Evolutionary conservation across 1,140 invertebrate species (phyloP), one percentile per base, ranked within the genome.

Genomic region (Zaprionus davidi): DNA sequence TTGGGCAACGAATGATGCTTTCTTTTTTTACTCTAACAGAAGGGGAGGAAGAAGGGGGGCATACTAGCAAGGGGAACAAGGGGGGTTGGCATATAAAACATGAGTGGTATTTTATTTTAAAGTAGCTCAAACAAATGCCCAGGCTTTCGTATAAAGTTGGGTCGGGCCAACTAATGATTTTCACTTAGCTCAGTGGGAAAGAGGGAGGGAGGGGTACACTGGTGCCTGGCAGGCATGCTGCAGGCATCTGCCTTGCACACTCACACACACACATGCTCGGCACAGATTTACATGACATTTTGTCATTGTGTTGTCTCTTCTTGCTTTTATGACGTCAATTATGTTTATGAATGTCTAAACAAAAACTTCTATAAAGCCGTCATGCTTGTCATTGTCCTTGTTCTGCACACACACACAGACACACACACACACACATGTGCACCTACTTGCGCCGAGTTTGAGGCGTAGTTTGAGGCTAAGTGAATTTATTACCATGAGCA

Each of bases 261-360:
- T n/a, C 26, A 65, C n/a, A 57, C 15, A 24, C 66, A 71, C 46
- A 79, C 58, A 73, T 71, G 76, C 70, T 62, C 56, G 41, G 80
- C 84, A 88, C 84, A 87, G 84, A 87, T 87, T 87, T 88, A 88
- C 84, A 87, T 87, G 84, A 87, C 84, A 88, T 88, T 81, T 81
- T 87, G 84, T 87, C 84, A 87, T 88, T 88, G 81, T 86, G 77
- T 81, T 74, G 74, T 67, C 68, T 12, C 36, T 71, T 41, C 58
- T 34, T 88, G 78, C 87, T 84, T 88, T 88, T 88, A 88, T 88
- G 84, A 88, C 84, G 84, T 88, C 84, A 88, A 88, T 88, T 88
- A 88, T 88, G 84, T 88, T 88, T 88, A 88, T 88, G 84, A 88
- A 86, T 90, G 84, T 88, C 84, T 88, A 88, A 88, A 88, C 84